Base-by-base conservation (phyloP, 1,140 invertebrate genomes). In the Dufourea novaeangliae region DNA sequence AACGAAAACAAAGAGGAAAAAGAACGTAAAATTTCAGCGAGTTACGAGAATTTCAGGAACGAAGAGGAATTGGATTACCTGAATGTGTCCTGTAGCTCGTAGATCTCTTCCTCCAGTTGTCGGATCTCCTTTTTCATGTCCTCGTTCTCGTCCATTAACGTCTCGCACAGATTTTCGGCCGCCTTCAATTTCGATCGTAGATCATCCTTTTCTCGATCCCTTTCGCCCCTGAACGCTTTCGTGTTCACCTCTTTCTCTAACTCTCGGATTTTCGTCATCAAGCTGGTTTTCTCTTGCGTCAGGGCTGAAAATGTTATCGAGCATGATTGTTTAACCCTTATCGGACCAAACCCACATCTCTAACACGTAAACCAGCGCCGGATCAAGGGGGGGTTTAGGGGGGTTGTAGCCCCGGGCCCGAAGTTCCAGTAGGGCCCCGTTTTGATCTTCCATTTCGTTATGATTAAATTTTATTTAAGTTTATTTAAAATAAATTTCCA, bases 11-110 rank as follows among this genome's bases (percentile, higher is more conserved):
- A n/a, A 22, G 1, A 22, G 3, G 6, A 46, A 52, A n/a, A 37
- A 34, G 14, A 32, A 41, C 25, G 2, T 14, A 12, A 14, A 32
- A 12, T 29, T 41, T 25, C 57, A 12, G 22, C 50, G n/a, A 32
- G 20, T 32, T 71, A 44, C 3, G 29, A 41, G 46, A 62, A 50
- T 44, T 32, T 20, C 20, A 14, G 2, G 8, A 11, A 17, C 4
- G 1, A n/a, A 8, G 17, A 14, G 29, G 27, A 29, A 2, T 10
- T 10, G 44, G 44, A 71, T 27, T 88, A 95, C 95, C 96, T 95
- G 92, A 99, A 99, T 90, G 97, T 98, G 90, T 99, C 98, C 90
- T 99, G 98, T 95, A 99, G 97, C 93, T 99, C 98, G 88, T 99
- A 98, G 92, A 99, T 98, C 93, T 99, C 98, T 72, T 98, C 97